phyloP scores from a whole-genome alignment of 2,797 vertebrate species.

The Anguilla anguilla region DNA sequence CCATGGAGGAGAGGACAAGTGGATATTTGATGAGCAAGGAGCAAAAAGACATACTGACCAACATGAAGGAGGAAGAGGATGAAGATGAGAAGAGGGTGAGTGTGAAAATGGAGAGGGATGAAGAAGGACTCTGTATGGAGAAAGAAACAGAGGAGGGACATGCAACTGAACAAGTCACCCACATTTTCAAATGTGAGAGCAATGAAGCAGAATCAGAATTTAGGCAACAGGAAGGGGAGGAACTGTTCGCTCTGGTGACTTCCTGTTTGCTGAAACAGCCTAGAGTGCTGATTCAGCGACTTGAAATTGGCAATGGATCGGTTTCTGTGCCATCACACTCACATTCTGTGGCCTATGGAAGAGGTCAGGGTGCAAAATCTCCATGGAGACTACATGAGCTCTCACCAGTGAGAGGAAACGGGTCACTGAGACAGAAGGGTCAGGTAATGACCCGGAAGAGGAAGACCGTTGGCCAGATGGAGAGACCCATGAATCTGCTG shows the following conservation, averaged over 20 bases:
- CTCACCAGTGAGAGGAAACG: neutral
- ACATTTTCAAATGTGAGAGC: conserved; percentile 38
- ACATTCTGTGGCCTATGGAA: neutral
- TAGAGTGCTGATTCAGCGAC: neutral
- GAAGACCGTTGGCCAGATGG: neutral
- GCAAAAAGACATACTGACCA: neutral
- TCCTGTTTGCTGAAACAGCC: conserved; percentile 1
- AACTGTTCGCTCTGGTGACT: neutral
- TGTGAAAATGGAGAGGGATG: neutral
- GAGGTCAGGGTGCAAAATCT: neutral
- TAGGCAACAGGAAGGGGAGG: neutral
- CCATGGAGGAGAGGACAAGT: conserved; percentile 31
- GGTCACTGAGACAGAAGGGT: neutral
- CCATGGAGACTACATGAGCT: neutral
- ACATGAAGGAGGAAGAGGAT: neutral
- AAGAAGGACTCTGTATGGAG: neutral
- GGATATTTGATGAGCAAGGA: neutral
- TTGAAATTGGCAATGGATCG: neutral
- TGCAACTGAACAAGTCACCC: neutral
- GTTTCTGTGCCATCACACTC: neutral
- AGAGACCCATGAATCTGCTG: neutral
- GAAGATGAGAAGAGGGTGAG: conserved; percentile 4
- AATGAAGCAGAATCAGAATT: neutral
- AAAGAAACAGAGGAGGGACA: neutral
- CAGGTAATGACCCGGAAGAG: neutral